Conservation (phyloP, 2,797 vertebrate genomes). For the Hipposideros larvatus region DNA sequence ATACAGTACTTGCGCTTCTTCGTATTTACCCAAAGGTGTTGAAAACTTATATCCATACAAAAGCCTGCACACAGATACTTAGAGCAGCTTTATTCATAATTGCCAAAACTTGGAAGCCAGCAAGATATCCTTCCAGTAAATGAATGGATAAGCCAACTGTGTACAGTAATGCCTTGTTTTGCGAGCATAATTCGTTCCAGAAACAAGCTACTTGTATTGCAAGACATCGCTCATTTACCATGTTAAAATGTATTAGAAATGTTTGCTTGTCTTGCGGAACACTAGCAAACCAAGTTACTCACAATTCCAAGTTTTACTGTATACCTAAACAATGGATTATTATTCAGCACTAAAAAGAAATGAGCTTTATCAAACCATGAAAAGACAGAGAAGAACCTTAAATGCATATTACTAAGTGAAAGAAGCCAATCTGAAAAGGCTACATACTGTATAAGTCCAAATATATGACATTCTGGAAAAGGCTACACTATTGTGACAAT, state of each 20-base stretch:
- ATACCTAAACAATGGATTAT: background rate
- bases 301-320: no score
- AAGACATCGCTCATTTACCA: no score
- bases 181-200: no score
- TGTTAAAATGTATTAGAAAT: no score
- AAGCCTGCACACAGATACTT: background rate
- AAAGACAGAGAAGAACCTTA: background rate
- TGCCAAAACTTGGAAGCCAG: background rate
- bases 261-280: no score
- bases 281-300: no score
- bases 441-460: background rate
- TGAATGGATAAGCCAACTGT: background rate
- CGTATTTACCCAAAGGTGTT: background rate
- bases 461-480: background rate
- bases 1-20: background rate
- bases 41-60: background rate
- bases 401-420: background rate
- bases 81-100: background rate
- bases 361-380: background rate
- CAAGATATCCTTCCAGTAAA: background rate
- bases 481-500: background rate
- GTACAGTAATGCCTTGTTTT: no score
- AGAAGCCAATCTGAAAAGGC: constrained; percentile 1
- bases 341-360: background rate
- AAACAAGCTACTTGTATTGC: no score